Base-by-base conservation (phyloP, 2,797 vertebrate species). In the Tragelaphus eurycerus region DNA sequence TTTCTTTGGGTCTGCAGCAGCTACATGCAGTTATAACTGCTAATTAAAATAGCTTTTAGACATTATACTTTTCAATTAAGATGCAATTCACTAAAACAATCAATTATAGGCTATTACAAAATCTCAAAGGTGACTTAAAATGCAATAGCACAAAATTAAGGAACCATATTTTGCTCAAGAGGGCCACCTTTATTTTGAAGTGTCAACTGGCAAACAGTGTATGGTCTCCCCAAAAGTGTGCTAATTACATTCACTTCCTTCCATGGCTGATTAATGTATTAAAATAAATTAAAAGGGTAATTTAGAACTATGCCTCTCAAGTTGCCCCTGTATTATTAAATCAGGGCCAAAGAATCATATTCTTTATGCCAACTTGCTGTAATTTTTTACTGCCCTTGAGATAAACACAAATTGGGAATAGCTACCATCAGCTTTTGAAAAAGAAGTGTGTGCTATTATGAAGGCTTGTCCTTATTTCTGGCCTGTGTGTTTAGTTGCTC, bases 11-110 rank as follows among this genome's bases (percentile, higher is more conserved):
- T 95, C 92, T 90, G 86, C 31, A 71, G 82, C 95, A 95, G 64
- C 89, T 98, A 95, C 96, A 92, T 89, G 62, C 43, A 31, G 79
- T 74, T 90, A 43, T 0, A 98, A 92, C 13, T 19, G 46, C 95
- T 98, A 97, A 98, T 98, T 97, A 97, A 95, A 98, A 96, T 43
- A 93, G 83, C 95, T 98, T 96, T 98, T 98, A 93, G 79, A 97
- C 82, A 71, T 97, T 97, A 92, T 89, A 97, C 97, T 98, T 98
- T 98, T 97, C 97, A 98, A 98, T 98, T 98, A 98, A 0, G 1
- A 85, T 95, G 97, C 81, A 93, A 54, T 98, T 97, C 98, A 96
- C 96, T 96, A 97, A 98, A 94, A 96, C 89, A 92, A 98, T 96
- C 98, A 97, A 98, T 98, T 97, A 98, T n/a, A 95, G 57, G 87